Evolutionary conservation across 2,888 invertebrate species (phyloP), one percentile per base, ranked within the genome.

Genomic region (Mythimna vitellina): DNA sequence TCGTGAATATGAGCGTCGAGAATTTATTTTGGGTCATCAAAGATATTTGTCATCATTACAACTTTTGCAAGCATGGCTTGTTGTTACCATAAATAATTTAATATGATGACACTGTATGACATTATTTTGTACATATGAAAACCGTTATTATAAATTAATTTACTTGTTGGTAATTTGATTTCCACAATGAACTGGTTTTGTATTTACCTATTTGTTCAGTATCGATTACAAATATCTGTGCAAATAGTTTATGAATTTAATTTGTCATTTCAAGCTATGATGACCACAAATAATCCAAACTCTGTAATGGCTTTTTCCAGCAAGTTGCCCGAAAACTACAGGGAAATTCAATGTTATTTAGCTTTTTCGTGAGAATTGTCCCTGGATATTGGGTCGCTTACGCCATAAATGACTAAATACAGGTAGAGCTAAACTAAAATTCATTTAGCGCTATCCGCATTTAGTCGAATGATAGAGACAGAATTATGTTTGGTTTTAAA

Each of bases 201-300:
- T 22, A 29, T 38, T 64, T 57, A 56, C 8, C 57, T 9, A 32
- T 35, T 73, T 49, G 20, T 22, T 57, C 17, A 49, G 57, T 65
- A 51, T 57, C 35, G 12, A 22, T 46, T n/a, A 12, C 12, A 64
- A 70, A 38, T 58, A 14, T 14, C n/a, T 14, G 1, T 57, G 32
- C 57, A 32, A 46, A 64, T 49, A 35, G 12, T 12, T 3, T 22
- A 14, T 22, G 6, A 35, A 56, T 74, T 56, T 12, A 9, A 25
- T 57, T 49, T 35, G 3, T 14, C 5, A 32, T 49, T 17, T 8
- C 1, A 14, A 22, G 22, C 25, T 12, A 2, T 42, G 46, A 12
- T 25, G 14, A 25, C 38, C 9, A 46, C 7, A 25, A 12, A 53
- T 25, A 42, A 42, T 62, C 32, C 0, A 10, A 51, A 22, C 12